A percentile compares a stretch with the other conserved stretches of the same genome.
phyloP scores from a whole-genome alignment of 2,888 invertebrate species.

The Mesoligia furuncula region DNA sequence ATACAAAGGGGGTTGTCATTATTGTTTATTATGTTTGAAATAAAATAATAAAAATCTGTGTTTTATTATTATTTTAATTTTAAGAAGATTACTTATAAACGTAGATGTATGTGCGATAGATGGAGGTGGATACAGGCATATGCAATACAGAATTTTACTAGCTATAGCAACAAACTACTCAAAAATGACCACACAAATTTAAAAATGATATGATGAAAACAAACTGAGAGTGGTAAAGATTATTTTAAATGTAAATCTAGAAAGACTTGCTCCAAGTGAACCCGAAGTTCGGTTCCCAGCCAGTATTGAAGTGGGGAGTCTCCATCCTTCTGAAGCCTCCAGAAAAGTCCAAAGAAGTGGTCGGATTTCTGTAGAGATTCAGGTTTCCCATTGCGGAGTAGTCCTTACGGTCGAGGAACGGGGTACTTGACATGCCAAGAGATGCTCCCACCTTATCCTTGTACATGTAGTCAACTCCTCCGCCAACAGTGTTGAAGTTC shows the following conservation, averaged over 20 bases:
- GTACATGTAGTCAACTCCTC: constrained; percentile 57
- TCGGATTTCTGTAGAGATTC: constrained; percentile 52
- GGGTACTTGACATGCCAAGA: constrained; percentile 56
- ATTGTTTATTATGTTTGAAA: not conserved
- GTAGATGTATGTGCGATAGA: no score
- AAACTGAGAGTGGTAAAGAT: not conserved
- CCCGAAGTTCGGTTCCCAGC: constrained; percentile 60
- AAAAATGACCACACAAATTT: not conserved
- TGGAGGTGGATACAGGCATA: no score
- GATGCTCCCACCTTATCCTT: constrained; percentile 51
- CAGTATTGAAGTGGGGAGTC: constrained; percentile 58
- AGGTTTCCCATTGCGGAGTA: constrained; percentile 56
- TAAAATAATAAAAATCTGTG: not conserved
- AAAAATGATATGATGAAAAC: not conserved
- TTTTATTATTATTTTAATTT: not conserved
- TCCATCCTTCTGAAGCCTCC: constrained; percentile 53
- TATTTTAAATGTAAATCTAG: constrained; percentile 23
- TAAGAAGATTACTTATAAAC: no score
- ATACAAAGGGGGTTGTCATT: no score
- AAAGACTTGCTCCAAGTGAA: constrained; percentile 45
- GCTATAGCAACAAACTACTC: not conserved
- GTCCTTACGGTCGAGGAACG: constrained; percentile 63
- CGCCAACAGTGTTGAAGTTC: constrained; percentile 57
- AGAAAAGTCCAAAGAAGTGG: constrained; percentile 23
- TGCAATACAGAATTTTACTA: not conserved